Base-by-base conservation (phyloP, 2,888 invertebrate genomes). In the Drosophila limbata region DNA sequence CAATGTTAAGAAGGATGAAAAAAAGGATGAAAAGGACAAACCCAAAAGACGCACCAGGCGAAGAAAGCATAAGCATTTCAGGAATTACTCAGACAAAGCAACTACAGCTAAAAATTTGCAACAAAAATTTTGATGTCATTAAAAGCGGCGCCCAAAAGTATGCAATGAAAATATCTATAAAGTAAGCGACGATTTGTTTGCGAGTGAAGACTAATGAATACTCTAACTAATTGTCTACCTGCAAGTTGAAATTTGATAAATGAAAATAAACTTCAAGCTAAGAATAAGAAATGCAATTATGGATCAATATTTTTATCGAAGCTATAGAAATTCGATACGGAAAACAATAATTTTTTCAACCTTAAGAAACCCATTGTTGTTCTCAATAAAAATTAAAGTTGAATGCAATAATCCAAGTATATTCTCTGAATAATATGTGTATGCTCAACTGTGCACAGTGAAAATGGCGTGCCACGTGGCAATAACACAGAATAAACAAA, bases 401-500 rank as follows among this genome's bases (percentile, higher is more conserved):
- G 25, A 8, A 15, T 47, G 10, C 15, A 15, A 15, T 28, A 28
- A 47, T 31, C 3, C 15, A 15, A 4, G 1, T 13, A 11, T 4
- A 42, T 40, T 8, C 4, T 19, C 9, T 9, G 9, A 13, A 35
- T 28, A 25, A 25, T 37, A 25, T 19, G 13, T 47, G 33, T 28
- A 37, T 37, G 40, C 53, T 63, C 57, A 61, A 77, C 78, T 73
- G 78, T 62, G 63, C 69, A 21, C 42, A 19, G 37, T 59, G 31
- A 19, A 28, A 44, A 21, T 44, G 40, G 21, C 37, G 57, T 35
- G 59, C 39, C 79, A 80, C 79, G 81, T 80, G 79, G 63, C 79
- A 67, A 33, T 75, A 74, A 79, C 63, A 47, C 81, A 80, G 77
- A 69, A 65, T 59, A 68, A 79, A 79, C 74, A 81, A 69, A 71